Base-by-base conservation (phyloP, 2,113 vertebrate species). In the Centrocercus urophasianus region DNA sequence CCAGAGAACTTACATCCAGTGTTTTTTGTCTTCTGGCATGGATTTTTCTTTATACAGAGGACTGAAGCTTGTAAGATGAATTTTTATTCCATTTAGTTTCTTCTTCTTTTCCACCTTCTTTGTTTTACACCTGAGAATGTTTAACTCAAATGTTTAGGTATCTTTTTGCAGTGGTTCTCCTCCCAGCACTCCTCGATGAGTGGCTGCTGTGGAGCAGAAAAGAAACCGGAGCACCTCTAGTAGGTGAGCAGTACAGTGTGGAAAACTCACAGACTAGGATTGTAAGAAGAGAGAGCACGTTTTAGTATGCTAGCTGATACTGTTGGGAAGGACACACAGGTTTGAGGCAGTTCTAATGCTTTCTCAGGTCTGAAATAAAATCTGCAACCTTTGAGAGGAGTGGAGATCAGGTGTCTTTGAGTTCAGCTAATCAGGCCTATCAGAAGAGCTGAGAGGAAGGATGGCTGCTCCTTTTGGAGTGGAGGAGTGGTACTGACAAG, bases 51-150 rank as follows among this genome's bases (percentile, higher is more conserved):
- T 77, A 57, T 84, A 57, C 9, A 57, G 54, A 24, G 42, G 25
- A 15, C 43, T 65, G 34, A 6, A 1, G 22, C 89, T 90, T 84
- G 42, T 50, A 71, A 73, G 17, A 65, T 64, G 65, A 61, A 52
- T 78, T 84, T 83, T 67, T 66, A 69, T 83, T 94, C 42, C 36
- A 30, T 86, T 92, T 88, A 76, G 15, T 71, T 86, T 90, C 15
- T 66, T 84, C 67, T 93, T 93, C 54, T 88, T 69, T 94, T 86
- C 73, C 42, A 86, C 19, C 15, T 28, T 54, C 40, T 92, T 86
- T n/a, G 12, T 83, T 57, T 38, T n/a, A 4, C 75, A 11, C 38
- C 32, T 83, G 61, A 43, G 61, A 85, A 69, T 34, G 22, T 91
- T 85, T 69, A 57, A 88, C 48, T 4, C 13, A 57, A 93, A 65